A percentile compares a stretch with the other conserved stretches of the same genome.
Conservation (phyloP, 92 coral and sea anemone species). For the Porites lobata region DNA sequence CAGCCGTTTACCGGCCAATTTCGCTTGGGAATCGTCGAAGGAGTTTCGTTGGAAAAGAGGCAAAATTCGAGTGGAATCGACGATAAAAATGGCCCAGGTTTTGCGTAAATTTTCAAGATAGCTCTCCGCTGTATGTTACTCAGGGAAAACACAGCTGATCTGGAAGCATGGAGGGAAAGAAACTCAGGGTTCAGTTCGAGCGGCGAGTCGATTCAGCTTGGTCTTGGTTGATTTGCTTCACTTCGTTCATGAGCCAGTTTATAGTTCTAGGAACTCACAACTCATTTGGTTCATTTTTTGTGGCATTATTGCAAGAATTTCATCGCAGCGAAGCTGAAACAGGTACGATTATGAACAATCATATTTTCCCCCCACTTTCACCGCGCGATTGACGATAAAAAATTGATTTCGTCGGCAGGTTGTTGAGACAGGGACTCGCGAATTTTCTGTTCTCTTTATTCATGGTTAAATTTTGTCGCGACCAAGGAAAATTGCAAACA, state of each 20-base stretch:
- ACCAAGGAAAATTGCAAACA: background rate
- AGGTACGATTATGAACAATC: conserved; percentile 58
- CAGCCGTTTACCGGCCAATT: conserved; percentile 21
- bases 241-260: conserved; percentile 73
- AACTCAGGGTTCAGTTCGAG: conserved; percentile 49
- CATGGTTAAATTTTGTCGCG: background rate
- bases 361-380: conserved; percentile 25
- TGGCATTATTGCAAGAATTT: conserved; percentile 83
- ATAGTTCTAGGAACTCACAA: conserved; percentile 73
- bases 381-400: conserved; percentile 4
- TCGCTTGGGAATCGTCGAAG: background rate
- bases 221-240: conserved; percentile 83
- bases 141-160: conserved; percentile 26
- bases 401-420: conserved; percentile 41
- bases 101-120: background rate
- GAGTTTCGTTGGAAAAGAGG: conserved; percentile 47
- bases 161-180: conserved; percentile 39
- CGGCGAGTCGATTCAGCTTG: conserved; percentile 66
- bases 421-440: conserved; percentile 14
- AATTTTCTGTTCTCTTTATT: background rate
- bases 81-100: conserved; percentile 17
- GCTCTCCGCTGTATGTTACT: background rate
- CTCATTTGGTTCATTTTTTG: conserved; percentile 87
- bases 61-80: conserved; percentile 26
- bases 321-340: conserved; percentile 82